These are phyloP conservation scores for Hartigia nigra DNA, from an alignment of 2,888 invertebrate species.

Conservation along the genomic window DNA sequence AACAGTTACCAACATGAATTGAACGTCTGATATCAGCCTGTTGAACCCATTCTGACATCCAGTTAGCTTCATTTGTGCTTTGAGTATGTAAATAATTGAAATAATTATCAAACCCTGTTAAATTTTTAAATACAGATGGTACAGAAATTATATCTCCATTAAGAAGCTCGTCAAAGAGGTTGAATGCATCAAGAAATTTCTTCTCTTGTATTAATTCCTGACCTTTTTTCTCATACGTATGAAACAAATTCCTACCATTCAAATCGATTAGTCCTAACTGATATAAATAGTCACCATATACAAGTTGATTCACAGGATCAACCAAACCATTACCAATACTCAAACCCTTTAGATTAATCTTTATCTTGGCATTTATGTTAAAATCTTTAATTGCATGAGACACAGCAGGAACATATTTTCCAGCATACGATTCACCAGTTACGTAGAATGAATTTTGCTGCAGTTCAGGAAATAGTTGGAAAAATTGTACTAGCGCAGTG, in stretches of 20 bases:
- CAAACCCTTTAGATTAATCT: constrained; percentile 78
- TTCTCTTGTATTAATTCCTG: constrained; percentile 72
- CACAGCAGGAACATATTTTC: constrained; percentile 83
- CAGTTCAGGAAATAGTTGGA: constrained; percentile 82
- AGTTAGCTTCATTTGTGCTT: constrained; percentile 68
- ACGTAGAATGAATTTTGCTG: constrained; percentile 83
- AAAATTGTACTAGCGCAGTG: constrained; percentile 83
- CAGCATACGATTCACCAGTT: constrained; percentile 91
- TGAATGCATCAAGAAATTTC: constrained; percentile 77
- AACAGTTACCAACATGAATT: constrained; percentile 86
- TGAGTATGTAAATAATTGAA: constrained; percentile 78
- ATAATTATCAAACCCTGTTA: constrained; percentile 81
- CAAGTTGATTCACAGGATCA: constrained; percentile 81
- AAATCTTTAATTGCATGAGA: constrained; percentile 79
- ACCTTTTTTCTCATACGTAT: constrained; percentile 72
- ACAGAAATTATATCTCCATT: constrained; percentile 74
- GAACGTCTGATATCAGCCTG: constrained; percentile 73
- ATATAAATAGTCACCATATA: constrained; percentile 84
- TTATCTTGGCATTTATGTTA: constrained; percentile 70
- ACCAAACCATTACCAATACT: constrained; percentile 85
- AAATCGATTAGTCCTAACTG: constrained; percentile 79
- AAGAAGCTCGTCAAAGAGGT: constrained; percentile 77
- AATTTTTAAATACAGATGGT: constrained; percentile 75
- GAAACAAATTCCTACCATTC: constrained; percentile 72
- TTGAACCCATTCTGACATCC: constrained; percentile 75